Base-by-base conservation (phyloP, 1,140 invertebrate species). In the Listronotus bonariensis region DNA sequence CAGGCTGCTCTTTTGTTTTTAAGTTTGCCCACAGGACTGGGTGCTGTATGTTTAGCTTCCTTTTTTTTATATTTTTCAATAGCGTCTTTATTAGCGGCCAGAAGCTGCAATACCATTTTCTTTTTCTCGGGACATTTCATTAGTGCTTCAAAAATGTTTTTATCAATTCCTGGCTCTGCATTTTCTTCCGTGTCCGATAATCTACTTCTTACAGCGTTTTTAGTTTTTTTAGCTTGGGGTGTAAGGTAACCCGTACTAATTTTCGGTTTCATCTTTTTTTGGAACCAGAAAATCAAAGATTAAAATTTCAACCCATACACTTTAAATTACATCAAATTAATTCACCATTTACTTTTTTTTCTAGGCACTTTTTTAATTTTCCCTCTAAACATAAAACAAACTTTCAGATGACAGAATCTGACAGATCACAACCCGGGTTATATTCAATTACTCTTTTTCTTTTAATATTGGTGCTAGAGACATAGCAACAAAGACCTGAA, bases 201-300 rank as follows among this genome's bases (percentile, higher is more conserved):
- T 36, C 34, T 36, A 31, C 9, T 55, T 15, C 12, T 48, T 42
- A 10, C 12, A 9, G n/a, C 0, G 11, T 20, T 32, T 42, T 59
- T 59, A 1, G 5, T 34, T 31, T 40, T 60, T n/a, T 40, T 49
- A 11, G 31, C 46, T 60, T 60, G 57, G 8, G 57, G 57, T 7
- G 57, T 60, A 5, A 60, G 20, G 12, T 60, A 60, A 7, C 57
- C 57, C 1, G 15, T 60, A 43, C 57, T 60, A 17, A 60, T 51
- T 60, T 60, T 60, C 3, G 57, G 57, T 42, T 60, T 60, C 48
- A 60, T 51, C 17, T 1, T 52, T 52, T 26, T 26, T 1, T 26
- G 20, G 2, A 26, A 5, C 20, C 20, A 26, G 20, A 26, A 26
- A 3, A 26, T 26, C 20, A 26, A 26, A 1, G 20, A 5, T 26